phyloP scores from a whole-genome alignment of 2,113 vertebrate genomes.

The Limanda limanda region DNA sequence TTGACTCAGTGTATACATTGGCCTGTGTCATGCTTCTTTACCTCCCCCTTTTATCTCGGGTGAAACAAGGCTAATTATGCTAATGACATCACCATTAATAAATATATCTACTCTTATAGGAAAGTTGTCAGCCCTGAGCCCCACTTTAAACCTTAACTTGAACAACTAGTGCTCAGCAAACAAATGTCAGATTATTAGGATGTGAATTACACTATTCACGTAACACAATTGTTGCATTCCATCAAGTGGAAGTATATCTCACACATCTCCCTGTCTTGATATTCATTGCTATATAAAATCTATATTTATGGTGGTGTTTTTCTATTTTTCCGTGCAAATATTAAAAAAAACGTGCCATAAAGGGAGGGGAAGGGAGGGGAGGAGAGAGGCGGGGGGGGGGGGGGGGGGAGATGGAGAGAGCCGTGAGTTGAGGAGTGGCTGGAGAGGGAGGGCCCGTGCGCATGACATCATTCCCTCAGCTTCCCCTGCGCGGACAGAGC shows the following conservation, averaged over 20 bases:
- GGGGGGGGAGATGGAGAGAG: slow-evolving; percentile 40
- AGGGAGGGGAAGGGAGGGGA: slow-evolving; percentile 2
- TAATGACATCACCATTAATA: slow-evolving; percentile 62
- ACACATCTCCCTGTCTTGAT: background rate
- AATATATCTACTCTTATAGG: background rate
- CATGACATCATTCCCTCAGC: slow-evolving; percentile 83
- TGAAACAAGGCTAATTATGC: slow-evolving; percentile 48
- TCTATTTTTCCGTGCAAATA: background rate
- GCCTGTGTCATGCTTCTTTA: slow-evolving; percentile 55
- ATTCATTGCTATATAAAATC: background rate
- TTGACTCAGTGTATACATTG: slow-evolving; percentile 38
- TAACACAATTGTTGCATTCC: too few relatives aligned
- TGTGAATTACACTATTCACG: background rate
- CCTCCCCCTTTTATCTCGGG: slow-evolving; percentile 55
- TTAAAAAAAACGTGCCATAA: background rate
- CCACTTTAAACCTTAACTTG: background rate
- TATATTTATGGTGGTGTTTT: background rate
- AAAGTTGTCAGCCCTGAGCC: background rate
- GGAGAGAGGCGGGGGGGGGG: too few relatives aligned
- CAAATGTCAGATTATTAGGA: background rate
- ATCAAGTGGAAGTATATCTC: too few relatives aligned
- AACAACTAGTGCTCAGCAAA: background rate
- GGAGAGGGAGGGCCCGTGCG: slow-evolving; percentile 76
- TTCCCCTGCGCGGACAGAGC: slow-evolving; percentile 71
- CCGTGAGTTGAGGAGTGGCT: slow-evolving; percentile 61